phyloP scores from a whole-genome alignment of 1,140 invertebrate species.

The Zaprionus lachaisei region DNA sequence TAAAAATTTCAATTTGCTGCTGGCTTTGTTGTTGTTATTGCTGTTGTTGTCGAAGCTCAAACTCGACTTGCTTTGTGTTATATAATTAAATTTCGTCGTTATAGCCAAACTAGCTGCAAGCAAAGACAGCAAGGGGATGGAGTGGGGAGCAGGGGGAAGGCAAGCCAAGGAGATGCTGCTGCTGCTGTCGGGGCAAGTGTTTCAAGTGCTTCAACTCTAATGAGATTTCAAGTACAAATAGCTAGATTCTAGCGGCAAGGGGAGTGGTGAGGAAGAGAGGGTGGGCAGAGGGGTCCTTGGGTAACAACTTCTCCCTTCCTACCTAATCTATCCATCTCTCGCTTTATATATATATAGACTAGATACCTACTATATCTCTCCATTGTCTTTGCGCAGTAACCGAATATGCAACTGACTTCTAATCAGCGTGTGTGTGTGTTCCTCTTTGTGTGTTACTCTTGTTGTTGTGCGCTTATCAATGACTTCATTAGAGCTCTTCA shows the following conservation, averaged over 20 bases:
- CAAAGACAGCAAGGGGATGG: not conserved
- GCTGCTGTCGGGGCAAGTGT: conserved; percentile 63
- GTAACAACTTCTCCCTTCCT: not conserved
- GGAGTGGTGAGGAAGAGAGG: not conserved
- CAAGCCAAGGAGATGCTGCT: conserved; percentile 5
- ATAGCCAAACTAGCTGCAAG: conserved; percentile 47
- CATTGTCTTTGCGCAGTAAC: conserved; percentile 68
- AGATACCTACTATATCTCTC: conserved; percentile 6
- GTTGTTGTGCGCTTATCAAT: conserved; percentile 72
- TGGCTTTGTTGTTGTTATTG: conserved; percentile 55
- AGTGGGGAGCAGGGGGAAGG: not conserved
- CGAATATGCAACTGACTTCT: conserved; percentile 70
- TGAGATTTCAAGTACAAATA: conserved; percentile 82
- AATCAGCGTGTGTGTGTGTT: conserved; percentile 50
- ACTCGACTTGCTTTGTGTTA: conserved; percentile 62
- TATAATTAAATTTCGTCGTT: conserved; percentile 73
- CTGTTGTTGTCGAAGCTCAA: conserved; percentile 2
- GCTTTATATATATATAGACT: not conserved
- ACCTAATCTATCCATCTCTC: not conserved
- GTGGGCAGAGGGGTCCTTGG: not conserved
- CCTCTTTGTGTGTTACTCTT: conserved; percentile 20
- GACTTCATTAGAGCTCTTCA: conserved; percentile 75
- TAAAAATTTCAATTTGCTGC: conserved; percentile 73
- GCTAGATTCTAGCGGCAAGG: conserved; percentile 22
- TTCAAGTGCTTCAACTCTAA: conserved; percentile 79